phyloP scores from a whole-genome alignment of 64 coral and sea anemone species.

The Montipora cactus region DNA sequence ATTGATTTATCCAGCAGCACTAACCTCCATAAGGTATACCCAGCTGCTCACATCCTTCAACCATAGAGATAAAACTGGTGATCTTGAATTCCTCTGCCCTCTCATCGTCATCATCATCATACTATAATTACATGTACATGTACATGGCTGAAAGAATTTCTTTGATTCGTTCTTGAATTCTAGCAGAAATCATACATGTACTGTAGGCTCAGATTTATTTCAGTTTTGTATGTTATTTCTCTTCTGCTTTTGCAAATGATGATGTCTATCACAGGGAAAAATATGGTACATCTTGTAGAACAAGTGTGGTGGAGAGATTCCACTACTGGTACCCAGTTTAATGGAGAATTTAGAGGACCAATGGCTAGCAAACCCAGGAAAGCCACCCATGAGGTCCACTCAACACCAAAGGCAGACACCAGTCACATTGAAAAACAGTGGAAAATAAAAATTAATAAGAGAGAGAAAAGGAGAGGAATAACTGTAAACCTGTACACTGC shows the following conservation, averaged over 20 bases:
- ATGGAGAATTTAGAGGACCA: too few species aligned
- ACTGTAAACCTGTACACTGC: too few species aligned
- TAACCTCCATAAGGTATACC: slow-evolving; percentile 93
- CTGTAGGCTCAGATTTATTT: not conserved
- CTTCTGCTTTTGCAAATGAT: not conserved
- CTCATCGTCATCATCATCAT: slow-evolving; percentile 59
- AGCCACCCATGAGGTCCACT: too few species aligned
- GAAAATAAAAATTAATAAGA: too few species aligned
- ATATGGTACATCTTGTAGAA: too few species aligned
- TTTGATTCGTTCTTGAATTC: not conserved
- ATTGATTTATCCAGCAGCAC: not conserved
- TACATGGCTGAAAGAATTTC: not conserved
- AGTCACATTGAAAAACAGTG: too few species aligned
- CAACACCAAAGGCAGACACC: too few species aligned
- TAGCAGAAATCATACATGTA: too few species aligned
- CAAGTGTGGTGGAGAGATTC: too few species aligned
- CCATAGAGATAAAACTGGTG: slow-evolving; percentile 92
- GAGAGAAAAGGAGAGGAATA: too few species aligned
- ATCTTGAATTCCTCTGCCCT: slow-evolving; percentile 94
- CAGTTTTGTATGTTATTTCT: not conserved
- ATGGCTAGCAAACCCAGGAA: too few species aligned
- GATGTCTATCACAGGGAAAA: not conserved
- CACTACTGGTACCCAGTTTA: too few species aligned
- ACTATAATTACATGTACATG: slow-evolving; percentile 18
- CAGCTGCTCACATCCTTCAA: slow-evolving; percentile 59